Evolutionary conservation across 2,888 invertebrate species (phyloP), one percentile per base, ranked within the genome.

Genomic region (Esperia sulphurella): DNA sequence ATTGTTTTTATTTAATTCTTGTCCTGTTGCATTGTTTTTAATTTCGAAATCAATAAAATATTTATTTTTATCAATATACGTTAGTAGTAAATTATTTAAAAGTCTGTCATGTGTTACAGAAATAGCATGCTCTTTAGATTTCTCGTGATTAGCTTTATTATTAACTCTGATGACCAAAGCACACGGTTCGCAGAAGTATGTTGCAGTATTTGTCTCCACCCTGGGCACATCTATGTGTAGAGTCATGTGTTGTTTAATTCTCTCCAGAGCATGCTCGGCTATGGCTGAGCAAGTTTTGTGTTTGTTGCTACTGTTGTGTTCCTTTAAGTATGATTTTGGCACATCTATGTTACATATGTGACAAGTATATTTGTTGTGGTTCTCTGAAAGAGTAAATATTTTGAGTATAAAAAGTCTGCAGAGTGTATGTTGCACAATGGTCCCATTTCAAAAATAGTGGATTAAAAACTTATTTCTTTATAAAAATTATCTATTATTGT

Each of bases 331-430:
- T 8, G 50, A 38, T 40, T 49, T 49, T 0, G 78, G 77, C 0
- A 77, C 65, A 9, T 62, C 31, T 8, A 59, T 50, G 14, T 72
- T 59, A 35, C 78, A 79, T 14, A 77, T 66, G 38, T 71, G 54
- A 45, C 74, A 74, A 0, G 3, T 48, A 7, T 57, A 56, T 1
- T 52, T 61, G 13, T 59, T 12, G 30, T n/a, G 29, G 29, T 30
- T 41, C 13, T 29, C 41, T 41, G 29, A 30, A 41, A 39, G 5
- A 31, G 8, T n/a, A n/a, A n/a, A n/a, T n/a, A n/a, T n/a, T n/a
- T n/a, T n/a, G n/a, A n/a, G n/a, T n/a, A n/a, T n/a, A n/a, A n/a
- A n/a, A n/a, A n/a, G n/a, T n/a, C n/a, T n/a, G n/a, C n/a, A n/a
- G n/a, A n/a, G n/a, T n/a, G n/a, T n/a, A n/a, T n/a, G n/a, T n/a